Percentiles rank a stretch among this genome's conserved stretches.
phyloP scores from a whole-genome alignment of 2,797 vertebrate genomes.

The Pseudomugil tenellus region DNA sequence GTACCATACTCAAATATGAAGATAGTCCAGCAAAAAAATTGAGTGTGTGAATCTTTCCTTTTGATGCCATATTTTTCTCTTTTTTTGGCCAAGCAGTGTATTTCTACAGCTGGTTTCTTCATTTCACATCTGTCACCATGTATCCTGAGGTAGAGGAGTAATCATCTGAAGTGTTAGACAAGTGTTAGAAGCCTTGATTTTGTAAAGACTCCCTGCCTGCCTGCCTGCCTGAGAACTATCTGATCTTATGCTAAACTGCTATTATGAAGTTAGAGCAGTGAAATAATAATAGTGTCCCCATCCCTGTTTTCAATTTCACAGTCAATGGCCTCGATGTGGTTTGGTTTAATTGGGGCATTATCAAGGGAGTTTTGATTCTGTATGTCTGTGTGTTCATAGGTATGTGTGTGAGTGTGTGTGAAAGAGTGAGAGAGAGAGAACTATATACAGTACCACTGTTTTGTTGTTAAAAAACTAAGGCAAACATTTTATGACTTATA shows the following conservation, averaged over 20 bases:
- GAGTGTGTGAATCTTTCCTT: too few species aligned
- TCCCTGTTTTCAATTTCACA: slow-evolving; percentile 80
- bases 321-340: slow-evolving; percentile 76
- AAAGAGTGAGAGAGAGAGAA: background rate
- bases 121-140: background rate
- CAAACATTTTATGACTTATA: slow-evolving; percentile 46
- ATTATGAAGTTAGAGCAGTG: slow-evolving; percentile 49
- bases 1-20: too few species aligned
- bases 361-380: slow-evolving; percentile 65
- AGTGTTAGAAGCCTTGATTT: slow-evolving; percentile 32
- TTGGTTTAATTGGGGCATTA: slow-evolving; percentile 70
- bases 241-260: slow-evolving; percentile 47
- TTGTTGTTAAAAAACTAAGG: slow-evolving; percentile 61
- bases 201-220: too few species aligned
- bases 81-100: too few species aligned
- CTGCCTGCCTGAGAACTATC: slow-evolving; percentile 29
- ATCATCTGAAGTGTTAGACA: slow-evolving; percentile 2
- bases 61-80: too few species aligned
- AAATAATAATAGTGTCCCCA: slow-evolving; percentile 61
- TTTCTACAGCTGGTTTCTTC: slow-evolving; percentile 10
- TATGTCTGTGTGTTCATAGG: slow-evolving; percentile 33
- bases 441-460: slow-evolving; percentile 58
- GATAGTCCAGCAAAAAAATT: too few species aligned
- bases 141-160: background rate
- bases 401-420: slow-evolving; percentile 14